These are phyloP conservation scores for Plodia interpunctella DNA, from an alignment of 1,140 invertebrate species.

Conservation along the genomic window DNA sequence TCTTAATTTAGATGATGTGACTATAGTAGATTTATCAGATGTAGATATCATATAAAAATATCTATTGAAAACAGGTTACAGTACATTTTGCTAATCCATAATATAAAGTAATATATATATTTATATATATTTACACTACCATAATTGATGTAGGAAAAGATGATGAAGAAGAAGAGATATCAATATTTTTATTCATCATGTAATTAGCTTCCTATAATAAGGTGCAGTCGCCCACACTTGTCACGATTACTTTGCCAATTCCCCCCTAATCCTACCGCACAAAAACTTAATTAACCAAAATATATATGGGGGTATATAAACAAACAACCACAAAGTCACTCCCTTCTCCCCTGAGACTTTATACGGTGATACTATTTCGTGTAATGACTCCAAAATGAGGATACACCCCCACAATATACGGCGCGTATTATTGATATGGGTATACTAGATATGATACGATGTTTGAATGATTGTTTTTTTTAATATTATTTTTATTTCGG, in stretches of 20 bases:
- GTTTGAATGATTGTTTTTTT: background rate
- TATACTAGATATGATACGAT: slow-evolving; percentile 19
- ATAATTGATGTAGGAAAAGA: too few relatives aligned
- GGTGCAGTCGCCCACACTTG: slow-evolving; percentile 1
- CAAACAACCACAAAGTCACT: slow-evolving; percentile 55
- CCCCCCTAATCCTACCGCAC: slow-evolving; percentile 50
- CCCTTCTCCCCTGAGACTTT: slow-evolving; percentile 55
- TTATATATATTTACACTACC: too few relatives aligned
- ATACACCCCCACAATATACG: slow-evolving; percentile 58
- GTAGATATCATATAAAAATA: too few relatives aligned
- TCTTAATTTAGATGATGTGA: too few relatives aligned
- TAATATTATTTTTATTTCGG: background rate
- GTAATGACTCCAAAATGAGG: slow-evolving; percentile 75
- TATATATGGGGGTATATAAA: slow-evolving; percentile 66
- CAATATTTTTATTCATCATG: background rate
- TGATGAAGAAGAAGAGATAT: too few relatives aligned
- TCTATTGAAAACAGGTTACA: too few relatives aligned
- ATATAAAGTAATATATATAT: too few relatives aligned
- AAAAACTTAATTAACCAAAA: slow-evolving; percentile 75
- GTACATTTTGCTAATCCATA: too few relatives aligned
- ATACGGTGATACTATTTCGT: slow-evolving; percentile 72
- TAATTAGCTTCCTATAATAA: background rate
- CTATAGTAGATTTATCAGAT: too few relatives aligned
- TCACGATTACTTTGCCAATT: slow-evolving; percentile 29
- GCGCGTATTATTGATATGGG: slow-evolving; percentile 18